Conservation (phyloP, 2,113 vertebrate genomes). For the Gopherus flavomarginatus region DNA sequence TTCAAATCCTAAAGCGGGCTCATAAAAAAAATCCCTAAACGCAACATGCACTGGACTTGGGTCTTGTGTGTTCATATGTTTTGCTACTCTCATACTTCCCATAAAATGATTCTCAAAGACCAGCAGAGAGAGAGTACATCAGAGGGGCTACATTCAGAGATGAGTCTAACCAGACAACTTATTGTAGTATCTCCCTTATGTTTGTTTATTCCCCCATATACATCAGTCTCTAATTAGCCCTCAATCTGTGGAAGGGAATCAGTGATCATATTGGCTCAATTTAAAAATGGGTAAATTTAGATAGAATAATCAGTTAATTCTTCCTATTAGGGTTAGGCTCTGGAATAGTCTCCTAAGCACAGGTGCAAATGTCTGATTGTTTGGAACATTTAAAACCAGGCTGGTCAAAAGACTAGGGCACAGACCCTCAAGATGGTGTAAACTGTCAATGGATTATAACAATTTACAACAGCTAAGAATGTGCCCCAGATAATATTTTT, state of each 20-base stretch:
- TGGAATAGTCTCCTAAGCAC: not conserved
- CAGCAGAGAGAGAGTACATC: not conserved
- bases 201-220: not conserved
- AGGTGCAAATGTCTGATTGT: not conserved
- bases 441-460: not conserved
- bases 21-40: constrained; percentile 1
- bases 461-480: not conserved
- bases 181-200: fast-evolving
- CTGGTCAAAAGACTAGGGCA: not conserved
- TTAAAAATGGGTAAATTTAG: not conserved
- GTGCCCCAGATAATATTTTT: not conserved
- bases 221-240: not conserved
- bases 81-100: not conserved
- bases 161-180: not conserved
- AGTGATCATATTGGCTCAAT: not conserved
- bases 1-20: constrained; percentile 31
- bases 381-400: not conserved
- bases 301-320: not conserved
- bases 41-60: not conserved
- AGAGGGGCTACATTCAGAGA: not conserved
- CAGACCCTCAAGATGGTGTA: not conserved
- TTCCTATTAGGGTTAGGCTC: fast-evolving
- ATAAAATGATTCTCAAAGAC: not conserved
- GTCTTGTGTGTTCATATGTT: fast-evolving
- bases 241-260: not conserved